These are phyloP conservation scores for Zoanthus sansibaricus DNA, from an alignment of 92 coral and sea anemone species.

Conservation along the genomic window DNA sequence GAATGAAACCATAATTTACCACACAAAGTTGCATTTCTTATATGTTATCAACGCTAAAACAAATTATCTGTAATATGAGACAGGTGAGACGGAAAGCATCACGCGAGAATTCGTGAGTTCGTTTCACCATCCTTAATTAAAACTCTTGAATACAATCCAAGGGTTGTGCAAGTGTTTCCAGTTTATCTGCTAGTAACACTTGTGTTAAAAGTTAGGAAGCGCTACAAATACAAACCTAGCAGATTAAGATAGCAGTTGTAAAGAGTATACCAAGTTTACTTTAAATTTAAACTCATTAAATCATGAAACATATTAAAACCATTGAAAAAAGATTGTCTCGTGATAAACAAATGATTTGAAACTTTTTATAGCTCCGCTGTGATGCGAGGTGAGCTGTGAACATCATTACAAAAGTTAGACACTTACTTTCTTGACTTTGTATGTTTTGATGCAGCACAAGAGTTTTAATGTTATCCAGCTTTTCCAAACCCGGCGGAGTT, in stretches of 20 bases:
- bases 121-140: background rate
- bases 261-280: background rate
- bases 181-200: background rate
- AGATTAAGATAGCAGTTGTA: background rate
- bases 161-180: background rate
- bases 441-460: conserved; percentile 68
- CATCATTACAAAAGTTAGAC: background rate
- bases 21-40: background rate
- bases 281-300: background rate
- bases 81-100: background rate
- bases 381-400: background rate
- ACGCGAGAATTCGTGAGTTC: background rate
- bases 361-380: background rate
- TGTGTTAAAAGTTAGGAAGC: background rate
- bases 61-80: background rate
- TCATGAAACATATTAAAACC: too few species aligned
- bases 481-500: conserved; percentile 75
- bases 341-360: too few species aligned
- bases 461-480: conserved; percentile 61
- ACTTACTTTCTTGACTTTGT: conserved; percentile 65
- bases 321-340: too few species aligned
- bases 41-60: background rate
- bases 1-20: background rate
- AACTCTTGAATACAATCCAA: background rate
- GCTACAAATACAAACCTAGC: background rate